Base-by-base conservation (phyloP, 1,140 invertebrate species). In the Plectus sambesii region DNA sequence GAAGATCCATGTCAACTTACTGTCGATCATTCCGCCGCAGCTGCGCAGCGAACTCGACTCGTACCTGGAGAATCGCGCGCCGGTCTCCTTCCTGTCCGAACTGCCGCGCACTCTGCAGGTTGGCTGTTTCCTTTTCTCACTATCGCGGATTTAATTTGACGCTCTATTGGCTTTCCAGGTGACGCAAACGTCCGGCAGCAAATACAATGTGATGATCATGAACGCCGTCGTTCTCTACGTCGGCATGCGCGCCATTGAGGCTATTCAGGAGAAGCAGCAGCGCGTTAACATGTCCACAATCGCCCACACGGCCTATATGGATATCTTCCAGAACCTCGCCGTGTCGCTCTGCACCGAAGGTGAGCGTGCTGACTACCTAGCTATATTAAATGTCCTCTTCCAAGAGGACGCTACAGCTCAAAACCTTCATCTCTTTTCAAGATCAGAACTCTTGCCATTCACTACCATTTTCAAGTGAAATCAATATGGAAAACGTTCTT, bases 261-360 rank as follows among this genome's bases (percentile, higher is more conserved):
- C 66, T 30, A 72, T 78, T 54, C 76, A 80, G 3, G 80, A 83
- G 24, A 75, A 72, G 48, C 44, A 49, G 47, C 81, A 83, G 51
- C 82, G 84, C 3, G 89, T 92, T 1, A 93, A 83, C 61, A 93
- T 93, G 80, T 81, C 84, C 15, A 96, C 89, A 1, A 94, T 98
- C 50, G 66, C 72, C 4, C 89, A 97, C 65, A 90, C 88, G 19
- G 82, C 90, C 0, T 90, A 94, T 67, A 97, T 97, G 89, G 93
- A 99, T 66, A 97, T 99, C 50, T 98, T 99, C 77, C 90, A 98
- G 72, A 96, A 96, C 75, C 77, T 99, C 51, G 87, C 87, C 12
- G 89, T 96, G 2, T 87, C 93, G 72, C 78, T 98, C 26, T 92
- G 98, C 69, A 94, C 87, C 9, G 92, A 98, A 74, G 92, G 90